Evolutionary conservation across 2,113 vertebrate species (phyloP), one percentile per base, ranked within the genome.

Genomic region (Paratilapia polleni): DNA sequence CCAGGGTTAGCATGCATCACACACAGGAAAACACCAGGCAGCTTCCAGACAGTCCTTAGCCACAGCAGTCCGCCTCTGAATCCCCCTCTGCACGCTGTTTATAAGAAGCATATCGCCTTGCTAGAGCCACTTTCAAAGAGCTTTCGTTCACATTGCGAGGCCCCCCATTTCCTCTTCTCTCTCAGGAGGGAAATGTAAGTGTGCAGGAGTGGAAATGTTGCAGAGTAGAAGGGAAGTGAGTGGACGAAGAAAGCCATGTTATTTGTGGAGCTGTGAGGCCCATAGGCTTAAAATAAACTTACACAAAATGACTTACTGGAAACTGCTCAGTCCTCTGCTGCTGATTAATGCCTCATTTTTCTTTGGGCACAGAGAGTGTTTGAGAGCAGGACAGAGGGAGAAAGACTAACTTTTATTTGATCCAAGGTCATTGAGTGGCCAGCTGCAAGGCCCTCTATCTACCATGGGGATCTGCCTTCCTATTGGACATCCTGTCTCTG

Each of bases 161-260:
- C 90, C 91, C 88, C 89, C 87, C 88, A 91, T 93, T 95, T 95
- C 94, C 94, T 95, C 90, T 80, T 59, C 83, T 78, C 86, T 94
- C 93, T 95, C 94, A 91, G 87, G 94, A 93, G 93, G 92, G 90
- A 93, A 94, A 94, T 92, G 91, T 92, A 94, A 93, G 93, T 90
- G 91, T 95, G 92, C 89, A 84, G 85, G 63, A 89, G 87, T 93
- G 92, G 92, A 95, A 95, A 91, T 88, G 93, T 91, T 91, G 84
- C 93, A 83, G 86, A 82, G 93, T 74, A 36, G 24, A 83, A 88
- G 89, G 93, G 93, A 93, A 93, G 89, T 92, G 84, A 88, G 87
- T 57, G 82, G 86, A 82, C 24, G 89, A 92, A 91, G 88, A 93
- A 92, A 92, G 90, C 87, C 26, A 73, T 88, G 88, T 92, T 93